Base-by-base conservation (phyloP, 2,113 vertebrate genomes). In the Condylura cristata region DNA sequence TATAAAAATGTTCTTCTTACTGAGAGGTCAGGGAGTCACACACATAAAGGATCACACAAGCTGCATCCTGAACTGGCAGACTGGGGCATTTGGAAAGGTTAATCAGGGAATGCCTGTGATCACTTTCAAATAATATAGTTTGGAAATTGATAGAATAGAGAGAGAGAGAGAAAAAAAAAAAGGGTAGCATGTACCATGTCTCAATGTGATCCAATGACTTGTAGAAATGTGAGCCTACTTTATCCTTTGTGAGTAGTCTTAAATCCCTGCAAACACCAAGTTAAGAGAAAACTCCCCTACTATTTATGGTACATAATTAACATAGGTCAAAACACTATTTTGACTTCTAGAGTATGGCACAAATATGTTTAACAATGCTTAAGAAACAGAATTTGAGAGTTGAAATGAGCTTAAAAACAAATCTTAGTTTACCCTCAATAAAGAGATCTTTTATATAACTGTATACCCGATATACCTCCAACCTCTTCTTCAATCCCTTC, bases 281-380 rank as follows among this genome's bases (percentile, higher is more conserved):
- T 30, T 22, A 41, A 61, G 11, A 20, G 28, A 70, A 16, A 34
- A 17, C 11, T 5, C 24, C 22, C 56, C 8, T 61, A 9, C 28
- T 17, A 75, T 18, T 79, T 70, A 70, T 14, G n/a, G 24, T 58
- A 14, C 26, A 66, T 56, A 37, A 68, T 26, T 76, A 34, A 75
- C 17, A n/a, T n/a, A n/a, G n/a, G n/a, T n/a, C n/a, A n/a, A n/a
- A n/a, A n/a, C n/a, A n/a, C n/a, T n/a, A n/a, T n/a, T n/a, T n/a
- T n/a, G n/a, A 94, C 44, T 16, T 65, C 20, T 75, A 24, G 11
- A 63, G 51, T 80, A 1, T 37, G 60, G 37, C 34, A 3, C n/a
- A 92, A 82, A 85, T 81, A 70, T 74, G 48, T 70, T 86, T 56
- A 87, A 18, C 83, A 88, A 37, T 82, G 56, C 60, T 65, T 94